Base-by-base conservation (phyloP, 2,888 invertebrate species). In the Eupeodes latifasciatus region DNA sequence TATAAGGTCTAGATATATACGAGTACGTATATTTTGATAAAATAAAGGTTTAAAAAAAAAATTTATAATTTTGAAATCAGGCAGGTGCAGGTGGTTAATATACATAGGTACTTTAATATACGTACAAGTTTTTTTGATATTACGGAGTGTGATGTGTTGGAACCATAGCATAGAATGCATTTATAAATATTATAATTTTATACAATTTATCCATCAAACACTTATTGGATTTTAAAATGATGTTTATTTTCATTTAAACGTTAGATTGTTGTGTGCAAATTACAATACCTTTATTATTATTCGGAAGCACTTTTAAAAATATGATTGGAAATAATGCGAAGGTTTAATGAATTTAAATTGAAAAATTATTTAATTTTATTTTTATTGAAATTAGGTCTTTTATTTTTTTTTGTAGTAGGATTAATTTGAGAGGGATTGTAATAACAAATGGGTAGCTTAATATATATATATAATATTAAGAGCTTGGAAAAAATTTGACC, bases 161-260 rank as follows among this genome's bases (percentile, higher is more conserved):
- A 1, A 27, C 1, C 3, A 2, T 16, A 5, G 11, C 16, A 44
- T 44, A 16, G 27, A 27, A 49, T 66, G 47, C 14, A 49, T 27
- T 66, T 66, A 66, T 66, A 49, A 66, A 66, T 7, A 66, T 66
- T 49, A 27, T 64, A 19, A 66, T 66, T 66, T 66, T 4, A 27
- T 27, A 66, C 27, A 49, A 49, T 66, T 14, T 10, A 49, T 49
- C 66, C 27, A 49, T 49, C 66, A 66, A 66, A 66, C 7, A 10
- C 66, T 49, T 49, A 66, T 66, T 66, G 47, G 47, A 49, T 66
- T 49, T 66, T 7, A 9, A 66, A 49, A 49, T 49, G n/a, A 49
- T 66, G 66, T 66, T 66, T 66, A 66, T 66, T 47, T 66, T 66
- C 47, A 66, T 47, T 66, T 47, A 49, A 66, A 49, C 19, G 47